These are phyloP conservation scores for Seira sanloemensis DNA, from an alignment of 2,888 invertebrate species.

Conservation along the genomic window DNA sequence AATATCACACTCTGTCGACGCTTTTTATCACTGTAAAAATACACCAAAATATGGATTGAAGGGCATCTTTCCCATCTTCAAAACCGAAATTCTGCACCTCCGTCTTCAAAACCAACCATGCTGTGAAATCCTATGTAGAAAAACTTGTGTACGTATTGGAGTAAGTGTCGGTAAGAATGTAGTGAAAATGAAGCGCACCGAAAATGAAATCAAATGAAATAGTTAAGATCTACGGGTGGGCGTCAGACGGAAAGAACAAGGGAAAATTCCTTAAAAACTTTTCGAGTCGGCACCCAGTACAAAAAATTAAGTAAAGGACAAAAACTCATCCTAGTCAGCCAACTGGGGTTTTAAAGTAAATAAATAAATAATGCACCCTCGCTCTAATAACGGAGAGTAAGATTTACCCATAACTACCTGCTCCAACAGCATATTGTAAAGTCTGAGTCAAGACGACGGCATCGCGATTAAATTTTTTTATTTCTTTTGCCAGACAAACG, in stretches of 20 bases:
- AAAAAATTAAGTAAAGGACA: slow-evolving; percentile 45
- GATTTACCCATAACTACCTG: background rate
- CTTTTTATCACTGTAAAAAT: too few relatives aligned
- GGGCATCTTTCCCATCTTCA: too few relatives aligned
- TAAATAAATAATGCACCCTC: slow-evolving; percentile 35
- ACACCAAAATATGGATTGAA: too few relatives aligned
- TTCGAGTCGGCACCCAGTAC: slow-evolving; percentile 46
- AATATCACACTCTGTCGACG: too few relatives aligned
- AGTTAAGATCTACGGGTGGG: slow-evolving; percentile 61
- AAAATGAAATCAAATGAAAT: slow-evolving; percentile 62
- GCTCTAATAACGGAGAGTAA: too few relatives aligned
- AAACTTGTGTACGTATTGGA: slow-evolving; percentile 23
- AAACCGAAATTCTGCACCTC: too few relatives aligned
- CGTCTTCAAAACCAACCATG: too few relatives aligned
- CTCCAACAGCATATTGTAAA: too few relatives aligned
- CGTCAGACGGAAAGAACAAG: slow-evolving; percentile 60
- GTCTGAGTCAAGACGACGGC: background rate
- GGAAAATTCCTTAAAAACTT: slow-evolving; percentile 43
- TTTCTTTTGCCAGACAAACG: slow-evolving; percentile 27
- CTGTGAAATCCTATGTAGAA: slow-evolving; percentile 9
- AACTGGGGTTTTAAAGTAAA: slow-evolving; percentile 50
- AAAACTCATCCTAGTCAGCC: slow-evolving; percentile 29
- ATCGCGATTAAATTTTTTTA: background rate
- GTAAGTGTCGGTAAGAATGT: slow-evolving; percentile 28
- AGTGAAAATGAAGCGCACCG: slow-evolving; percentile 16